Evolutionary conservation across 1,140 invertebrate genomes (phyloP), one percentile per base, ranked within the genome.

Genomic region (Aradophagus sp.): DNA sequence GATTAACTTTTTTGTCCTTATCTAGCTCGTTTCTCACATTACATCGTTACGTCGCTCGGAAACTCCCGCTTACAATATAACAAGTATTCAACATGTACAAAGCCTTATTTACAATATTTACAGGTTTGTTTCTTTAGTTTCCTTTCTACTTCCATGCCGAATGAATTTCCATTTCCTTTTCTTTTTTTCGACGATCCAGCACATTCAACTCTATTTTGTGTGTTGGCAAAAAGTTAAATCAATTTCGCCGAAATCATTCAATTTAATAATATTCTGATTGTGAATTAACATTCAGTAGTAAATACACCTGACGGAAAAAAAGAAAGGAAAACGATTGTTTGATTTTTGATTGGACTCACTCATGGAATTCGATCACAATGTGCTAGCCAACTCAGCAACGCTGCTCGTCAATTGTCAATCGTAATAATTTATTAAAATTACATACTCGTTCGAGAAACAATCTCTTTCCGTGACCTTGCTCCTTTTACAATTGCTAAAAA

Each of bases 31-130:
- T n/a, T 76, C 70, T 75, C 77, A 78, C 74, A 76, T 75, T 56
- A 73, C n/a, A 76, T 69, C 71, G 50, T 80, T 74, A 75, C 39
- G 44, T 66, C 38, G 41, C 27, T 77, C 61, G 42, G 70, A 71
- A 39, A 61, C 36, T 67, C 63, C 76, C 79, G 77, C 81, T 84
- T 82, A 84, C 78, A 69, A 65, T 65, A 82, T 81, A 82, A 84
- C 76, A 84, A 84, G 77, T 84, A 79, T 83, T 84, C 79, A 84
- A 85, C 84, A 85, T 85, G 81, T 85, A 85, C 82, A 85, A 85
- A 84, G 81, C 80, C 76, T 26, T 85, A 85, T 85, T 75, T 85
- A 85, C 84, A 85, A 75, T 85, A 85, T 85, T 48, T 85, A 85
- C 84, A 85, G 2, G 0, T 63, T 26, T 45, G 5, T 48, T 11